These are phyloP conservation scores for Eulemur rubriventer DNA, from an alignment of 2,797 vertebrate genomes.

Conservation along the genomic window DNA sequence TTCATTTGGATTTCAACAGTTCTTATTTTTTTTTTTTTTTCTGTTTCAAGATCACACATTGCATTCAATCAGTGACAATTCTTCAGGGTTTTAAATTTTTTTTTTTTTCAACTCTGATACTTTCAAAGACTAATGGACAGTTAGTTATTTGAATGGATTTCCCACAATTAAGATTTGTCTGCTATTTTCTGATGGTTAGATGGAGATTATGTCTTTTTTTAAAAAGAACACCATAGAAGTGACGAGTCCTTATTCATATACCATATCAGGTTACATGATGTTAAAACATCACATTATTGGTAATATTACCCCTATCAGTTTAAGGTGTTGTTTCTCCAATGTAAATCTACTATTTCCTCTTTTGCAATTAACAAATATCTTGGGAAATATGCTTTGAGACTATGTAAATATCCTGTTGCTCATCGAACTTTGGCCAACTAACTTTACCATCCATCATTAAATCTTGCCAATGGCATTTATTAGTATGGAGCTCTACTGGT, in stretches of 20 bases:
- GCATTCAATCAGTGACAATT: not conserved
- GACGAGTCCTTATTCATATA: not conserved
- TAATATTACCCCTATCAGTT: not conserved
- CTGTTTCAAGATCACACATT: not conserved
- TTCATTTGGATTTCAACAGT: not conserved
- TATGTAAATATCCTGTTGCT: not conserved
- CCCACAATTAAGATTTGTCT: not conserved
- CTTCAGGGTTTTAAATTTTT: not conserved
- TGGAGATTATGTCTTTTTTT: not conserved
- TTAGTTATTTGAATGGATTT: not conserved
- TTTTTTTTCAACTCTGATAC: not conserved
- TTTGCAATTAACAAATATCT: not conserved
- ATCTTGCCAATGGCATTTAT: not conserved
- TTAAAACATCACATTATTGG: not conserved
- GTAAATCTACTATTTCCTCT: not conserved
- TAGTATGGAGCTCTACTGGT: not conserved
- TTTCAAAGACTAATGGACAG: not conserved
- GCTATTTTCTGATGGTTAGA: not conserved
- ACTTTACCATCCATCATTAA: not conserved
- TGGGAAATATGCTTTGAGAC: not conserved
- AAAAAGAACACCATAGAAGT: not conserved
- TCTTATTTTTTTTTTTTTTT: not conserved
- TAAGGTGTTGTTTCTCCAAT: not conserved
- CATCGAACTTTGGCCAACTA: not conserved
- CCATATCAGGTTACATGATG: not conserved